Evolutionary conservation across 2,113 vertebrate species (phyloP).

Genomic region (Galbula dea): DNA sequence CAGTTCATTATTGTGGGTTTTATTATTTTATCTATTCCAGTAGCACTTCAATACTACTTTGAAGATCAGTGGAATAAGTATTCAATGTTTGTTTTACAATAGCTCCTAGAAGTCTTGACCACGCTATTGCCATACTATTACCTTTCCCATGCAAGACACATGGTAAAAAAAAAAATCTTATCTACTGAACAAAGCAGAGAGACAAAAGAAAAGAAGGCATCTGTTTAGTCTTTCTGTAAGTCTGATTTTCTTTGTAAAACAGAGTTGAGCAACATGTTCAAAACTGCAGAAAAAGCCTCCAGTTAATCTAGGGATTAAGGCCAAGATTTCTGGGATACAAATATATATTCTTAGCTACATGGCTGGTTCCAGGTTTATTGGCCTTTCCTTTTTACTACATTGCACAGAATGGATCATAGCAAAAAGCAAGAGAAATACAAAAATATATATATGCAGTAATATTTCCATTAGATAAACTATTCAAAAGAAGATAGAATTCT

Average conservation of each 20-base stretch:
- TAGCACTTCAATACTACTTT: neutral
- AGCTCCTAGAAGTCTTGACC: neutral
- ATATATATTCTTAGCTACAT: neutral
- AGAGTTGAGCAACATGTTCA: neutral
- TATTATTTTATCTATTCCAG: neutral
- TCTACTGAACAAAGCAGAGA: neutral
- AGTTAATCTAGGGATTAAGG: neutral
- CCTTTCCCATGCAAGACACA: neutral
- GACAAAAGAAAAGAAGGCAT: neutral
- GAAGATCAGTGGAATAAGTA: neutral
- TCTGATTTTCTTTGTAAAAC: neutral
- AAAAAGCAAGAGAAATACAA: neutral
- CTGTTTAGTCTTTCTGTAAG: neutral
- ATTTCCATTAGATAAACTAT: neutral
- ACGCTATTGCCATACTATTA: neutral
- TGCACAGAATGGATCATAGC: neutral
- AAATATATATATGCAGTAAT: neutral
- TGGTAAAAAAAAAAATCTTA: neutral
- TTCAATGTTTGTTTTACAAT: neutral
- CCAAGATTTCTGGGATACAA: neutral
- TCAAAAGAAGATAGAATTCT: neutral
- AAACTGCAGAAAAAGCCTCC: neutral
- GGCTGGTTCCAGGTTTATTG: neutral
- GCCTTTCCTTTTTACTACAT: neutral
- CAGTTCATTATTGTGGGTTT: neutral